Conservation (phyloP, 2,797 vertebrate species). For the Sciurus carolinensis region DNA sequence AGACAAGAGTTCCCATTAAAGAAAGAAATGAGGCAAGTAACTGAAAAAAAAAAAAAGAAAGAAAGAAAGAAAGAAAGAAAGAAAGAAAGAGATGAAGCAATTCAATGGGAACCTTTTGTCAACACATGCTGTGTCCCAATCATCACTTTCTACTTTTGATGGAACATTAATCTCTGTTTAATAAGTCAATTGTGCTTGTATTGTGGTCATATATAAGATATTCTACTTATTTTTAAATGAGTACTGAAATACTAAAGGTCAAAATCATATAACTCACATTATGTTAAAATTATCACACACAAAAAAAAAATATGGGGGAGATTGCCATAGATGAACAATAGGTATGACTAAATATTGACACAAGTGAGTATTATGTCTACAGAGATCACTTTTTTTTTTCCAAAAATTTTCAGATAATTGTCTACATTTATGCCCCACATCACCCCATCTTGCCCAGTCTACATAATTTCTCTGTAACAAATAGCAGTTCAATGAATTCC, state of each 20-base stretch:
- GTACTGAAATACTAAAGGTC: background rate
- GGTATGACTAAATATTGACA: background rate
- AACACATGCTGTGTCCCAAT: background rate
- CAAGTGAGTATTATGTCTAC: background rate
- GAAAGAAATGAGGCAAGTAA: background rate
- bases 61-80: background rate
- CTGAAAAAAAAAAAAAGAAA: no score
- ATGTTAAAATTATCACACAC: constrained; percentile 25
- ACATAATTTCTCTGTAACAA: constrained; percentile 6
- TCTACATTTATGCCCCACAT: background rate
- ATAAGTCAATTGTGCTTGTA: background rate
- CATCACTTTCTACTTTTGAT: background rate
- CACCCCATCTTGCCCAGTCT: background rate
- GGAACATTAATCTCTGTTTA: background rate
- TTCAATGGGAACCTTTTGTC: background rate
- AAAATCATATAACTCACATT: constrained; percentile 5
- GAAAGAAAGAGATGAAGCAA: background rate
- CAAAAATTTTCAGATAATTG: constrained; percentile 5
- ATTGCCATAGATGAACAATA: background rate
- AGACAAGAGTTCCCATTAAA: background rate
- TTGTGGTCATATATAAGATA: background rate
- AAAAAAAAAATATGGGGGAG: background rate
- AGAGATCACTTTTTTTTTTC: constrained; percentile 19
- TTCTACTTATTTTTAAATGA: constrained; percentile 26
- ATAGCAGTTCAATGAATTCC: constrained; percentile 9